Evolutionary conservation across 2,888 invertebrate genomes (phyloP).

Genomic region (Dolichomitus sp.): DNA sequence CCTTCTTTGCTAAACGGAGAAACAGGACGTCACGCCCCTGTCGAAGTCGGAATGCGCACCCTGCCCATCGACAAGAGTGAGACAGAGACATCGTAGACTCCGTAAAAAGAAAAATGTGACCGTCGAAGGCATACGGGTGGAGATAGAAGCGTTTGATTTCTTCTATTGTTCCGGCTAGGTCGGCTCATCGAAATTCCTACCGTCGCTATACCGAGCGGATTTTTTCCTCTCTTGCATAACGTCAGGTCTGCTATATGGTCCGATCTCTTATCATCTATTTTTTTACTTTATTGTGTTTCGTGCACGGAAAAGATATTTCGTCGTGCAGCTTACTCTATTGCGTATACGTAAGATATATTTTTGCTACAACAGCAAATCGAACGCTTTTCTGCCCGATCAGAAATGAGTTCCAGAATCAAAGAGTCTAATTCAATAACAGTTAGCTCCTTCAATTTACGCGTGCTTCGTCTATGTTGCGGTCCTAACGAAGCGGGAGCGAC

Average conservation of each 20-base stretch:
- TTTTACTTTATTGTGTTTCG: not conserved
- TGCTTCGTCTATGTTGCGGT: conserved; percentile 32
- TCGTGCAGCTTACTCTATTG: not conserved
- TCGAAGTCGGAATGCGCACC: conserved; percentile 54
- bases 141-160: conserved; percentile 66
- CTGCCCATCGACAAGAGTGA: conserved; percentile 73
- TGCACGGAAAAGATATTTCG: not conserved
- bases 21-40: conserved; percentile 59
- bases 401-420: conserved; percentile 6
- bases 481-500: conserved; percentile 74
- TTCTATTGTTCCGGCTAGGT: conserved; percentile 61
- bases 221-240: conserved; percentile 21
- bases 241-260: not conserved
- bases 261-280: conserved; percentile 12
- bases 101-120: not conserved
- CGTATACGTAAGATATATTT: not conserved
- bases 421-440: conserved; percentile 74
- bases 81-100: conserved; percentile 63
- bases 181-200: conserved; percentile 46
- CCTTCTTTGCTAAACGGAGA: conserved; percentile 31
- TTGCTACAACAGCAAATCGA: conserved; percentile 12
- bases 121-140: not conserved
- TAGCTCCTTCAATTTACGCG: conserved; percentile 72
- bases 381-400: not conserved
- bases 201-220: conserved; percentile 24